Conservation (phyloP, 2,888 invertebrate genomes). For the Gnatocerus cornutus region DNA sequence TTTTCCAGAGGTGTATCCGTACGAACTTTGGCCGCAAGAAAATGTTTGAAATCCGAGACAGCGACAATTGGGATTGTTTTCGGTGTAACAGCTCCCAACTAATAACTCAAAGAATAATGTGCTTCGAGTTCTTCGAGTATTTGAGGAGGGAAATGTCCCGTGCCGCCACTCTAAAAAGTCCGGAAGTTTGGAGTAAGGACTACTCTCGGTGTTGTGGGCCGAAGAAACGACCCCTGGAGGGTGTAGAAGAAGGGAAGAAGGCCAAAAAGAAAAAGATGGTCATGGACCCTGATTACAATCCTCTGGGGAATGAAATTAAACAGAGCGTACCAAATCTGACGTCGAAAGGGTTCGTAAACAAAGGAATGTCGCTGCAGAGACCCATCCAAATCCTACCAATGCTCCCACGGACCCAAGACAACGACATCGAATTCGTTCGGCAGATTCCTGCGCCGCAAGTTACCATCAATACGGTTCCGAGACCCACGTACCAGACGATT, state of each 20-base stretch:
- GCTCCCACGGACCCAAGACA: slow-evolving; percentile 17
- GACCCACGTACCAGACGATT: slow-evolving; percentile 4
- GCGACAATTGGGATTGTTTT: slow-evolving; percentile 88
- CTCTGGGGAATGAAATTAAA: slow-evolving; percentile 44
- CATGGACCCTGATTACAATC: slow-evolving; percentile 62
- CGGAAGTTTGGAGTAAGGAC: slow-evolving; percentile 63
- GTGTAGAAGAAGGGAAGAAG: slow-evolving; percentile 50
- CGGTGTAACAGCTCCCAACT: slow-evolving; percentile 81
- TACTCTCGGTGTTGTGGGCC: slow-evolving; percentile 64
- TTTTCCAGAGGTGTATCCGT: slow-evolving; percentile 81
- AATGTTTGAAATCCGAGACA: slow-evolving; percentile 81
- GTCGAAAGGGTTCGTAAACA: background rate
- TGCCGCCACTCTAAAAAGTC: slow-evolving; percentile 70
- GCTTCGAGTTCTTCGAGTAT: slow-evolving; percentile 82
- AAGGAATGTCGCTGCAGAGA: slow-evolving; percentile 15
- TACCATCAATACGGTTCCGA: background rate
- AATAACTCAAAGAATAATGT: slow-evolving; percentile 79
- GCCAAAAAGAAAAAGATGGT: slow-evolving; percentile 52
- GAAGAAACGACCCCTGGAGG: slow-evolving; percentile 52
- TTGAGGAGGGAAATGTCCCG: slow-evolving; percentile 77
- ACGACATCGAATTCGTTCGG: slow-evolving; percentile 39
- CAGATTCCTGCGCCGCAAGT: slow-evolving; percentile 28
- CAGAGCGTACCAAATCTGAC: background rate
- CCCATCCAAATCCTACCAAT: slow-evolving; percentile 44
- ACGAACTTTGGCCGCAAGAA: slow-evolving; percentile 80